Conservation (phyloP, 2,797 vertebrate genomes). For the Hybognathus amarus region DNA sequence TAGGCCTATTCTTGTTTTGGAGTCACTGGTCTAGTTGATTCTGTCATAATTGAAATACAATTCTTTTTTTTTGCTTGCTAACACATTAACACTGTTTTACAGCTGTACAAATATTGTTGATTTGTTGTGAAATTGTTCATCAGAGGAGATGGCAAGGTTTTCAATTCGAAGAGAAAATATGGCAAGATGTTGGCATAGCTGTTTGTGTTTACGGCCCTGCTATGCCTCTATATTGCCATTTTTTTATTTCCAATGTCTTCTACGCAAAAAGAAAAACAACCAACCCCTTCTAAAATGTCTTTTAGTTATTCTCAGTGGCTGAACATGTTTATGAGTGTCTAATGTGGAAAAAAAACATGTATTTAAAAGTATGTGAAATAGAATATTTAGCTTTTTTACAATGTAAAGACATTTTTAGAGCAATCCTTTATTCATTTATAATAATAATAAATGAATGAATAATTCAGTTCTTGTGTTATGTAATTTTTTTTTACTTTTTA, state of each 20-base stretch:
- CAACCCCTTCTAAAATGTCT: not conserved
- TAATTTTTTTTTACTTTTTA: too few species aligned
- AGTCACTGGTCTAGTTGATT: not conserved
- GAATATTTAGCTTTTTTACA: too few species aligned
- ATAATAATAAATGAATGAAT: too few species aligned
- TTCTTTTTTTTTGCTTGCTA: not conserved
- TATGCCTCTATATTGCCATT: slow-evolving; percentile 66
- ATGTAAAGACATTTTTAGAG: too few species aligned
- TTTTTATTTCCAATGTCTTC: slow-evolving; percentile 47
- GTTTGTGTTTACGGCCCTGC: slow-evolving; percentile 60
- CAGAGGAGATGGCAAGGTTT: not conserved
- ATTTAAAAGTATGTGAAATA: too few species aligned
- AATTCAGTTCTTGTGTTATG: too few species aligned
- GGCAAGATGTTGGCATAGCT: slow-evolving; percentile 72
- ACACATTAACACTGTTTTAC: not conserved
- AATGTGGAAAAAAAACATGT: too few species aligned
- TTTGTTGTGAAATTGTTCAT: not conserved
- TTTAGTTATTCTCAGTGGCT: not conserved
- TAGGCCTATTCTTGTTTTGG: not conserved
- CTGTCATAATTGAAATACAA: not conserved
- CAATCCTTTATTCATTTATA: too few species aligned
- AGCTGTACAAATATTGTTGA: not conserved
- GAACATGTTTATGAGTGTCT: not conserved
- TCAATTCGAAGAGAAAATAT: slow-evolving; percentile 46
- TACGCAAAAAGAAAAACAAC: not conserved